Base-by-base conservation (phyloP, 2,888 invertebrate genomes). In the Schizaphis graminum region DNA sequence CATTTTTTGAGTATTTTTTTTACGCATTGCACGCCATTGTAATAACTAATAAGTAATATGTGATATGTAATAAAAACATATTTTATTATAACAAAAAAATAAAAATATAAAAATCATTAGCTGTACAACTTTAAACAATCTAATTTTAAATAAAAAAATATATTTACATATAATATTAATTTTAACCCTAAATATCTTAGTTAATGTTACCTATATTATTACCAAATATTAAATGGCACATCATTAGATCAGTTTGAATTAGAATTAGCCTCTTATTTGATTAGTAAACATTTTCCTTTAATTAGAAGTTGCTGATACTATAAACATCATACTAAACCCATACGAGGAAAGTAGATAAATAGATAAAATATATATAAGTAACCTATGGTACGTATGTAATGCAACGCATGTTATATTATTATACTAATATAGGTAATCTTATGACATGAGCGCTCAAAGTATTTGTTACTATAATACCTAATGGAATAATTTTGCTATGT, bases 401-500 rank as follows among this genome's bases (percentile, higher is more conserved):
- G 35, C 35, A 35, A 35, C 5, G 35, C 8, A 61, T 21, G 8
- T 16, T 35, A 5, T 77, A 35, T 35, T 77, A 8, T 77, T 77
- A 77, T 77, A 77, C 21, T 77, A 77, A 77, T 35, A 77, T 77
- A n/a, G n/a, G n/a, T n/a, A 35, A 41, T 77, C 3, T 41, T 35
- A 77, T 35, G 35, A 35, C 21, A 77, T 77, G 8, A 0, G 67
- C 35, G 0, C 21, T 35, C 77, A 77, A 77, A 77, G 35, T 35
- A 77, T 21, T 77, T 77, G 35, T 21, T 77, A 21, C 35, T 77
- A 35, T 21, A 77, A 77, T 77, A 35, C 35, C 35, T 77, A 77
- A 77, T 56, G 41, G 16, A 89, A 89, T 35, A 47, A 90, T 90
- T 49, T 28, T 90, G 90, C 93, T 7, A 11, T 56, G 49, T 93